Conservation (phyloP, 2,113 vertebrate species). For the Delphinus delphis region DNA sequence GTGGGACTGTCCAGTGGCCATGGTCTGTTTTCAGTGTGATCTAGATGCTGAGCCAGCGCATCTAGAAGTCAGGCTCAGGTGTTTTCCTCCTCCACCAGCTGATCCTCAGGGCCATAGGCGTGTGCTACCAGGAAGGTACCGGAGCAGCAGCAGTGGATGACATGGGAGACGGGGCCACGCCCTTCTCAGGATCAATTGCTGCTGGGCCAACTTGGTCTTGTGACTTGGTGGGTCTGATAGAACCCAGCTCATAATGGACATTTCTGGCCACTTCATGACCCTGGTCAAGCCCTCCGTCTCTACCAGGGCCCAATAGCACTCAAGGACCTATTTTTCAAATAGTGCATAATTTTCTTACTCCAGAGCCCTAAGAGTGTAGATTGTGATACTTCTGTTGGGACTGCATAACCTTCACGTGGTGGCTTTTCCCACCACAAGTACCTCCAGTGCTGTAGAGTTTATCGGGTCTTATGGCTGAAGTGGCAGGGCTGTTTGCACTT, state of each 20-base stretch:
- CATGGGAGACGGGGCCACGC: neutral
- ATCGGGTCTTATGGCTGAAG: neutral
- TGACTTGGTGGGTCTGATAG: neutral
- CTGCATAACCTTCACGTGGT: neutral
- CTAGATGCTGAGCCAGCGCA: neutral
- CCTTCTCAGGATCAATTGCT: neutral
- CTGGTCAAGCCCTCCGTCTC: neutral
- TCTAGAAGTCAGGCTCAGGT: neutral
- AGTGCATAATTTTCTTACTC: neutral
- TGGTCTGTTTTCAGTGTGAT: neutral
- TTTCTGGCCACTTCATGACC: neutral
- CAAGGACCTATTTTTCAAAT: neutral
- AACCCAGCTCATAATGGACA: neutral
- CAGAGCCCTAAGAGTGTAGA: neutral
- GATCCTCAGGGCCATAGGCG: neutral
- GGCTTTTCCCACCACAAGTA: neutral
- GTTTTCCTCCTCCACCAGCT: neutral
- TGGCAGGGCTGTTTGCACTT: neutral
- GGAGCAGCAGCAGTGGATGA: neutral
- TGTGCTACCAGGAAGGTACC: neutral
- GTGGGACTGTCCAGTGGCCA: neutral
- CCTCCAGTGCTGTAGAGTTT: neutral
- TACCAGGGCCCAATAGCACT: neutral
- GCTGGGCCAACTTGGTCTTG: neutral
- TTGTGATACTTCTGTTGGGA: neutral